These are phyloP conservation scores for Prochilodus magdalenae DNA, from an alignment of 2,113 vertebrate genomes.

Conservation along the genomic window DNA sequence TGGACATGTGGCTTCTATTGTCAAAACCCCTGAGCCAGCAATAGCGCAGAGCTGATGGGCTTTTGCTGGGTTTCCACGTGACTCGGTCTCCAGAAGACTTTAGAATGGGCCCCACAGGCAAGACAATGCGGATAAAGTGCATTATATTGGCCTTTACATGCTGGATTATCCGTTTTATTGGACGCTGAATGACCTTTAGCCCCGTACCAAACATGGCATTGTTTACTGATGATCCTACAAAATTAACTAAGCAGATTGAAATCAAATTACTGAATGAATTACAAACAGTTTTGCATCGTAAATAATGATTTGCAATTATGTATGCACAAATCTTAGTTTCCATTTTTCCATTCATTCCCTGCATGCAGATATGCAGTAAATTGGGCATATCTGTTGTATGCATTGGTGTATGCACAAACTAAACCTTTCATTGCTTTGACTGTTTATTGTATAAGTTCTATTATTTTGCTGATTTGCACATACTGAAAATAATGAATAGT, in stretches of 20 bases:
- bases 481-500: too few species aligned
- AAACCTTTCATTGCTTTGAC: too few species aligned
- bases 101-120: conserved; percentile 34
- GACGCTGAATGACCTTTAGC: background rate
- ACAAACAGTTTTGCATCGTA: background rate
- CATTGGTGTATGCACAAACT: too few species aligned
- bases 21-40: conserved; percentile 12
- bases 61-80: conserved; percentile 14
- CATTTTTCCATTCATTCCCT: too few species aligned
- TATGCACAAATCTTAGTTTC: background rate
- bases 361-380: background rate
- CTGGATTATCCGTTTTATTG: conserved; percentile 26
- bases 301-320: background rate
- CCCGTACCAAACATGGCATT: background rate
- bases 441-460: too few species aligned
- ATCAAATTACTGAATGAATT: background rate
- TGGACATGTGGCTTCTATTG: conserved; percentile 16
- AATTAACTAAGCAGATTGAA: background rate
- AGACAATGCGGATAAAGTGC: conserved; percentile 1
- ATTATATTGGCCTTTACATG: conserved; percentile 12
- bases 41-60: conserved; percentile 10
- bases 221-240: background rate
- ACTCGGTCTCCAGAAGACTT: conserved; percentile 30
- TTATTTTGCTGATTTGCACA: too few species aligned
- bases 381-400: background rate